These are phyloP conservation scores for Pseudochirops corinnae DNA, from an alignment of 2,797 vertebrate species.

Conservation along the genomic window DNA sequence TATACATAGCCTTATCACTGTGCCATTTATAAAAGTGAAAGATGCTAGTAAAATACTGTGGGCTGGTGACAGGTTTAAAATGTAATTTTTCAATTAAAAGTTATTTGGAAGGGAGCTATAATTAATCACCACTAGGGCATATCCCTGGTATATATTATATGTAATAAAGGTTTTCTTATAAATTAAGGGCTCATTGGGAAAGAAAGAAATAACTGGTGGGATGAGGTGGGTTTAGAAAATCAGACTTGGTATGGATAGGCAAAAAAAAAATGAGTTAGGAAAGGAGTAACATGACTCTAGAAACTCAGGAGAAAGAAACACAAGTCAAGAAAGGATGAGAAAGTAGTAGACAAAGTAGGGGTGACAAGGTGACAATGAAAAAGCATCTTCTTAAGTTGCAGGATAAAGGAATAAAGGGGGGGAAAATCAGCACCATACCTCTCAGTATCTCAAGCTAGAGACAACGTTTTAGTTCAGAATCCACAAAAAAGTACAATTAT, in stretches of 20 bases:
- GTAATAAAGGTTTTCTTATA: conserved; percentile 36
- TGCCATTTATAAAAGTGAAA: neutral
- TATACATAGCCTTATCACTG: conserved; percentile 1
- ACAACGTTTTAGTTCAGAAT: neutral
- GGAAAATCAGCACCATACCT: neutral
- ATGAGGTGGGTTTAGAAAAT: neutral
- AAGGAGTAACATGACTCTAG: neutral
- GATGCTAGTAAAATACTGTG: neutral
- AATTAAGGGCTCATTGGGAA: conserved; percentile 29
- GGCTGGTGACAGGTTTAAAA: neutral
- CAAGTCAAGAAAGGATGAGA: neutral
- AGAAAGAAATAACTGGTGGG: neutral
- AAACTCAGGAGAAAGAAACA: neutral
- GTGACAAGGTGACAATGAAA: neutral
- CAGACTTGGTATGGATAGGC: neutral
- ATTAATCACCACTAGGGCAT: neutral
- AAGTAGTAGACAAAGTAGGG: neutral
- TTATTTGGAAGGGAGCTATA: neutral
- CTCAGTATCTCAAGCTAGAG: neutral
- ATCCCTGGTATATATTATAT: conserved; percentile 27
- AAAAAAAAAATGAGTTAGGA: neutral
- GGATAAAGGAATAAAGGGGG: neutral
- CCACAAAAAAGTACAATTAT: neutral
- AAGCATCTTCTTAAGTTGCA: neutral
- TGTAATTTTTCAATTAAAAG: neutral